Evolutionary conservation across 2,888 invertebrate genomes (phyloP), one percentile per base, ranked within the genome.

Genomic region (Lampropteryx suffumata): DNA sequence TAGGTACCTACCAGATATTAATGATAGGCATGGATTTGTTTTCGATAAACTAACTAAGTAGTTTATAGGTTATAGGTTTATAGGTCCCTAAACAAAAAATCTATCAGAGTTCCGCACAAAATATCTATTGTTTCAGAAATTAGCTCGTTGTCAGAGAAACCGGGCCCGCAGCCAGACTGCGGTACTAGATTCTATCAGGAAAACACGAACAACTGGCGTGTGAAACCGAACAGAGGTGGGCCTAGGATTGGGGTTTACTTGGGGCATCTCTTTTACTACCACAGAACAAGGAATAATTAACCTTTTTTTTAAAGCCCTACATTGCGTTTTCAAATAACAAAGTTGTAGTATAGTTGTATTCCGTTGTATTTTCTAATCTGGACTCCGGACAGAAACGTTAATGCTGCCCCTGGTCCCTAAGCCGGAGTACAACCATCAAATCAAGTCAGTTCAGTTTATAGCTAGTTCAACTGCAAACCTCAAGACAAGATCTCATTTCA

Each of bases 401-500:
- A 10, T 34, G 24, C 5, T 46, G 39, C 33, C 44, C 41, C 35
- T 17, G 33, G 28, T 43, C 41, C 30, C 40, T 34, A 48, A 55
- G 34, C 41, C 47, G 50, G 44, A 54, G 47, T 37, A 42, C 59
- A 21, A n/a, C 39, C 46, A 42, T 52, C 49, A 46, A 50, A 36
- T 53, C 46, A 55, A 49, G 48, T 32, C 50, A 43, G 40, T 44
- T 50, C 43, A 33, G 43, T 52, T 50, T 50, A 50, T 46, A 44
- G 39, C 55, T 51, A 53, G 47, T 50, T 44, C 47, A 45, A 48
- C 37, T 39, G 42, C 26, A 41, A 47, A 28, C 46, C 42, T 24
- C 24, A 24, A 51, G 74, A 73, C 71, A 76, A 67, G 61, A 72
- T 72, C 73, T 67, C 64, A 59, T 67, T 67, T 67, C 69, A 73